Evolutionary conservation across 2,113 vertebrate species (phyloP), one percentile per base, ranked within the genome.

Genomic region (Mirounga angustirostris): DNA sequence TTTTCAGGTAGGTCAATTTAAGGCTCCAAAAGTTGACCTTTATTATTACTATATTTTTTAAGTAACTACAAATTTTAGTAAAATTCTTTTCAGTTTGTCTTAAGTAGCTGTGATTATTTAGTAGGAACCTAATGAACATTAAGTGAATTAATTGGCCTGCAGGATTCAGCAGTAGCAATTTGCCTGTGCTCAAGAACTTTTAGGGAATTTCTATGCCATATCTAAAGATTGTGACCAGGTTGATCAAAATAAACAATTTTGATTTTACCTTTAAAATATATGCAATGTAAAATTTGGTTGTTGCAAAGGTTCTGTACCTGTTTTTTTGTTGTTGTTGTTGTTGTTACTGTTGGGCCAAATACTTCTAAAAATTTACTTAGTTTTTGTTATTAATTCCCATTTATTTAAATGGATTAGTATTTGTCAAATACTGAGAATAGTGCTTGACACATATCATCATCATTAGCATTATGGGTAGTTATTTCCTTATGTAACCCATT

Each of bases 1-100:
- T 98, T 98, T 98, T 98, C 98, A 98, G 98, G 98, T 98, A 98
- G 98, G 98, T 98, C 98, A 95, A 92, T 98, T 96, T 89, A 97
- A 97, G 93, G 98, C 98, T 97, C 98, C 98, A 91, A 89, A 91
- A 97, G 94, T 93, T 97, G 97, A 94, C 96, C 88, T 96, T 74
- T 95, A 90, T 90, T n/a, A 85, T 33, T 65, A 89, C 56, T 65
- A 43, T 81, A 67, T 89, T 95, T 84, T 89, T 8, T 28, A 91
- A 89, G 67, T 89, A 95, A 93, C 61, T 79, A 76, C 91, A 86
- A 86, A 85, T 73, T 94, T 95, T 59, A 96, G 46, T 94, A 46
- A 74, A 92, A 93, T 92, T 91, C 79, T 89, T 97, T 96, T 80
- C 69, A 76, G 16, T 96, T 96, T 84, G 50, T 89, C 78, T 79